Conservation (phyloP, 1,140 invertebrate genomes). For the Tenebrio molitor region DNA sequence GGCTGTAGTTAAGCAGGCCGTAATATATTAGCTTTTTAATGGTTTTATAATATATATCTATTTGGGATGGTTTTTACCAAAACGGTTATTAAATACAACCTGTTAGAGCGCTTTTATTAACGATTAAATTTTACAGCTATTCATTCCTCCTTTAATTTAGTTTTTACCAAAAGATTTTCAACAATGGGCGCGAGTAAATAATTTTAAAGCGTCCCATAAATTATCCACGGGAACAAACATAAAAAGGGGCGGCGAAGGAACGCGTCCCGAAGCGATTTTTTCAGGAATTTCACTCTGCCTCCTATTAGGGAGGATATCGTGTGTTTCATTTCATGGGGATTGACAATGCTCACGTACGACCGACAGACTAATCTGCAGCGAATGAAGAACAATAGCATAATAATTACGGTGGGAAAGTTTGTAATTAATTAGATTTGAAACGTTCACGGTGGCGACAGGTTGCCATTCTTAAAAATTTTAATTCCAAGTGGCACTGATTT, state of each 20-base stretch:
- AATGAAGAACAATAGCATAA: not conserved
- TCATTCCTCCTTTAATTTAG: conserved; percentile 29
- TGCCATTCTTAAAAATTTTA: too few species aligned
- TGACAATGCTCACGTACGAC: not conserved
- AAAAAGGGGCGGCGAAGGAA: not conserved
- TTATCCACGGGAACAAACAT: conserved; percentile 22
- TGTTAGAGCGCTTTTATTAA: conserved; percentile 49
- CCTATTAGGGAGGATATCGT: not conserved
- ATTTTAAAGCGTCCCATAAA: conserved; percentile 10
- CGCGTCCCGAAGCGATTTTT: not conserved
- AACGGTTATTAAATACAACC: conserved; percentile 57
- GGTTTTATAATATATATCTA: conserved; percentile 62
- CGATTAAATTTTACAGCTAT: conserved; percentile 38
- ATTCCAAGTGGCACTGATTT: too few species aligned
- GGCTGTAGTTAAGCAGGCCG: conserved; percentile 55
- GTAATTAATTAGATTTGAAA: not conserved
- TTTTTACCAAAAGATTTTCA: conserved; percentile 23
- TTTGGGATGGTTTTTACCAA: conserved; percentile 55
- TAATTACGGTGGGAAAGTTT: not conserved
- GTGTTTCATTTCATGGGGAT: not conserved
- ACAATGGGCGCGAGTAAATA: conserved; percentile 19
- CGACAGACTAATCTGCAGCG: not conserved
- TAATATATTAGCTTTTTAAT: conserved; percentile 62
- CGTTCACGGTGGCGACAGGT: too few species aligned
- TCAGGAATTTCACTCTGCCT: not conserved